Percentiles rank a stretch among this genome's conserved stretches.
phyloP scores from a whole-genome alignment of 2,888 invertebrate genomes.

The Ormyrus labotus region DNA sequence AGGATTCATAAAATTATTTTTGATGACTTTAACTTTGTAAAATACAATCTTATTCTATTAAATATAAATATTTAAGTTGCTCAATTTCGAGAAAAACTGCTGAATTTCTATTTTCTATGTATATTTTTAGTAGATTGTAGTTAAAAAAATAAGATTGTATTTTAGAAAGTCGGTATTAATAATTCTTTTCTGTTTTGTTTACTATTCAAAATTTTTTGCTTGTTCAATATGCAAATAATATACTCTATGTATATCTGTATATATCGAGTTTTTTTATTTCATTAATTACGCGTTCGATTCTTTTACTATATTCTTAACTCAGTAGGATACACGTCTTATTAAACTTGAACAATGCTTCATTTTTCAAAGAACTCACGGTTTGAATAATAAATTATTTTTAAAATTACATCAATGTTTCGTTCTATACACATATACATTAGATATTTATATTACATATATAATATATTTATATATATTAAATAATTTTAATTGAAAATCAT shows the following conservation, averaged over 20 bases:
- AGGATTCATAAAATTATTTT: too few relatives aligned
- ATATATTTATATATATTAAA: conserved; percentile 61
- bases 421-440: conserved; percentile 68
- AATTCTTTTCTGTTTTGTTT: too few relatives aligned
- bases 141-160: too few relatives aligned
- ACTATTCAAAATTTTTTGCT: too few relatives aligned
- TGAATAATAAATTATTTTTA: conserved; percentile 66
- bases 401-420: conserved; percentile 66
- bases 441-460: conserved; percentile 57
- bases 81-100: too few relatives aligned
- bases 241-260: conserved; percentile 34
- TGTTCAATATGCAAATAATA: conserved; percentile 32
- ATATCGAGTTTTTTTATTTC: conserved; percentile 30
- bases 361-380: conserved; percentile 58
- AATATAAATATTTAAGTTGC: too few relatives aligned
- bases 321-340: conserved; percentile 55
- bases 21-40: too few relatives aligned
- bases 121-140: too few relatives aligned
- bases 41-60: too few relatives aligned
- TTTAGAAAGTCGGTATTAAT: too few relatives aligned
- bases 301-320: conserved; percentile 11
- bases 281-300: conserved; percentile 22
- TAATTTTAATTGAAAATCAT: conserved; percentile 54
- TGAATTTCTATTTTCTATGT: too few relatives aligned
- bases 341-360: conserved; percentile 71